phyloP scores from a whole-genome alignment of 2,113 vertebrate genomes.

The Micromys minutus region DNA sequence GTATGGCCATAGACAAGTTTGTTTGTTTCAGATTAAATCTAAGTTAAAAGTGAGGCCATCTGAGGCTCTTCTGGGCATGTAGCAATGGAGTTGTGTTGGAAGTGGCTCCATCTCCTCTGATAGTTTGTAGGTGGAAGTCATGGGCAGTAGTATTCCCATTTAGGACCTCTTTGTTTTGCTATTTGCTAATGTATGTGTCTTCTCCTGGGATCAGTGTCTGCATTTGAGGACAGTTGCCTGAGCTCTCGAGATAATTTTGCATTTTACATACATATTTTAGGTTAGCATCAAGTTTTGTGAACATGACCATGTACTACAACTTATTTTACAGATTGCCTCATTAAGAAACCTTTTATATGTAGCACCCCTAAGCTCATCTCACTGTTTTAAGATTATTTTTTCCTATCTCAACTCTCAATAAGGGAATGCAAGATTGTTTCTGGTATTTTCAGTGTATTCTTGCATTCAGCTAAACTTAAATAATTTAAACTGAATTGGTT shows the following conservation, averaged over 20 bases:
- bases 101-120: neutral
- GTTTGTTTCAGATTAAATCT: neutral
- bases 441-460: neutral
- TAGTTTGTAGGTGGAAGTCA: neutral
- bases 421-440: neutral
- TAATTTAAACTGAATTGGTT: neutral
- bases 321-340: neutral
- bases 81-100: neutral
- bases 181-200: neutral
- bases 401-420: neutral
- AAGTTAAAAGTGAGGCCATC: neutral
- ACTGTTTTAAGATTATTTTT: neutral
- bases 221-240: neutral
- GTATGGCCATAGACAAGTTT: neutral
- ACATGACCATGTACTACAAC: neutral
- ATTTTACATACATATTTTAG: neutral
- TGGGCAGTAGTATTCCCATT: neutral
- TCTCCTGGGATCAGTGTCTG: neutral
- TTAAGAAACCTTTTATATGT: neutral
- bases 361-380: neutral
- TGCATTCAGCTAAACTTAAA: neutral
- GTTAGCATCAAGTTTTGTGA: constrained; percentile 22
- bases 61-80: neutral
- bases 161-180: neutral
- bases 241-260: neutral